Conservation (phyloP, 1,140 invertebrate species). For the Dinoponera quadriceps region DNA sequence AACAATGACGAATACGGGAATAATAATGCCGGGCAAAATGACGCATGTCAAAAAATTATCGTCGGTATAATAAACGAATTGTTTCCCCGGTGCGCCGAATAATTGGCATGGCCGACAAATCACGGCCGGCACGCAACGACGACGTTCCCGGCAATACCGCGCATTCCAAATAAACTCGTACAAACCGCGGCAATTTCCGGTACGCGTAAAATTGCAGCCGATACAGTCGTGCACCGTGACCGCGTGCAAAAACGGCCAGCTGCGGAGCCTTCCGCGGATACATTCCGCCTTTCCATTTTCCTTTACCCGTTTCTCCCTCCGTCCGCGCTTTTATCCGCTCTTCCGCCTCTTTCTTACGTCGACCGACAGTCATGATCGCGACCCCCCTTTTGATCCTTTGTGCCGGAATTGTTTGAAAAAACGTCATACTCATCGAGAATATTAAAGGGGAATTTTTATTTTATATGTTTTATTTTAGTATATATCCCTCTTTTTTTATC, state of each 20-base stretch:
- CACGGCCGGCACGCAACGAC: conserved; percentile 49
- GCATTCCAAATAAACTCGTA: conserved; percentile 67
- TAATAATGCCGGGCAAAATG: too few relatives aligned
- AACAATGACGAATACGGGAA: too few relatives aligned
- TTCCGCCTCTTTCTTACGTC: conserved; percentile 6
- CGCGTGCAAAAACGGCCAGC: too few relatives aligned
- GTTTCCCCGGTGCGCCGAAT: conserved; percentile 18
- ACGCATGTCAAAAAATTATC: conserved; percentile 31
- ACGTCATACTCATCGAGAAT: neutral
- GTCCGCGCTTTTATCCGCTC: neutral
- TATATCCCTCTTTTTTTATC: neutral
- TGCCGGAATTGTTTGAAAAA: neutral
- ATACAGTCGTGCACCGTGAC: neutral
- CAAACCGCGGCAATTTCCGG: conserved; percentile 68
- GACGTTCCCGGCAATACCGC: conserved; percentile 6
- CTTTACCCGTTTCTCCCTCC: neutral
- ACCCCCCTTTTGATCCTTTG: neutral
- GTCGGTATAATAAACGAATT: conserved; percentile 35
- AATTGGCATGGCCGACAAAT: conserved; percentile 57
- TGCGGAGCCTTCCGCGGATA: too few relatives aligned
- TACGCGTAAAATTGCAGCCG: conserved; percentile 54
- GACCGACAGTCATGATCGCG: neutral
- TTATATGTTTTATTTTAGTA: neutral
- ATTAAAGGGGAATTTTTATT: neutral
- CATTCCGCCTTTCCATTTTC: neutral